phyloP scores from a whole-genome alignment of 2,797 vertebrate genomes.

The Philypnodon macrostomus region DNA sequence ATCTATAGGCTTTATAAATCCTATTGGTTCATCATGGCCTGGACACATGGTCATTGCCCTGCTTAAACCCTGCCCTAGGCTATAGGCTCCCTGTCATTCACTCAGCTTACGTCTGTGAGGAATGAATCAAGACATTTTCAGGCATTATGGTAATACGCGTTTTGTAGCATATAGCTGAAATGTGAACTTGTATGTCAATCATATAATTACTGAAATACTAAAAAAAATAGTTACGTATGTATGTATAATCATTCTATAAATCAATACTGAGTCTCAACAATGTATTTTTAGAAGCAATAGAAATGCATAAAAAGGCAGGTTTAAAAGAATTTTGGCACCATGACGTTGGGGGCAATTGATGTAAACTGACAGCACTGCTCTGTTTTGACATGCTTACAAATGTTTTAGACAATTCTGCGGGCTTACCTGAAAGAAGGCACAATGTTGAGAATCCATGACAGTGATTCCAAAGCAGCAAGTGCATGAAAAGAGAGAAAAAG shows the following conservation, averaged over 20 bases:
- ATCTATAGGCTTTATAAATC: conserved; percentile 27
- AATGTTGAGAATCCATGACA: conserved; percentile 27
- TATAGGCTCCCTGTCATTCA: conserved; percentile 21
- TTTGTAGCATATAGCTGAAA: too few species aligned
- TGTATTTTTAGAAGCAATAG: too few species aligned
- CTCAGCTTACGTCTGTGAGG: conserved; percentile 33
- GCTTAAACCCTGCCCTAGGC: conserved; percentile 33
- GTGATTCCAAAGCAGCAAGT: conserved; percentile 19
- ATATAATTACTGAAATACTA: too few species aligned
- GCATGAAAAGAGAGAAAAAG: conserved; percentile 25
- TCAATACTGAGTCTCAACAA: too few species aligned
- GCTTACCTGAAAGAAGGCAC: conserved; percentile 60
- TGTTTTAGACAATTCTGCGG: conserved; percentile 17
- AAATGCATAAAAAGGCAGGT: too few species aligned
- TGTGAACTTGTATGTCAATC: too few species aligned
- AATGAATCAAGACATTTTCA: conserved; percentile 13
- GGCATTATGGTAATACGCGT: neutral
- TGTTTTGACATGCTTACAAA: too few species aligned
- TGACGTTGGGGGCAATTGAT: too few species aligned
- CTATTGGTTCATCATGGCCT: conserved; percentile 24
- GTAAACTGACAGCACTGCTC: too few species aligned
- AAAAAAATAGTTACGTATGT: too few species aligned
- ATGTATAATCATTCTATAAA: too few species aligned
- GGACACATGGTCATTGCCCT: conserved; percentile 37
- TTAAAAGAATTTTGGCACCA: too few species aligned